A percentile compares a stretch with the other conserved stretches of the same genome.
Conservation (phyloP, 2,888 invertebrate genomes). For the Melitaea athalia region DNA sequence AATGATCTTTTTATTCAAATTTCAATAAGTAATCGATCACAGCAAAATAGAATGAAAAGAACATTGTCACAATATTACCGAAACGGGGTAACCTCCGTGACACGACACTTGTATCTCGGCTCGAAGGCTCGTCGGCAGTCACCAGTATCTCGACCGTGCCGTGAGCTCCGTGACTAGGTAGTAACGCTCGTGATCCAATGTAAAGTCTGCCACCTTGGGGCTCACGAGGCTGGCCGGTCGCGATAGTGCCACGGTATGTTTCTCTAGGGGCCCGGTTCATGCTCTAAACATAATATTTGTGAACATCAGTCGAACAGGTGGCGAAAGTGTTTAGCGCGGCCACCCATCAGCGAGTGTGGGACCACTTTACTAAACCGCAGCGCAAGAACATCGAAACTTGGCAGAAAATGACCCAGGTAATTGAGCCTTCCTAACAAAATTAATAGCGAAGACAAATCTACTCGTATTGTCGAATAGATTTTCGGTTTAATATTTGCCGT, state of each 20-base stretch:
- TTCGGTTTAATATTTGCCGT: background rate
- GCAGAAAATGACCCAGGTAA: constrained; percentile 97
- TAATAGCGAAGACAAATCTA: constrained; percentile 8
- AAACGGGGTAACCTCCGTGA: constrained; percentile 12
- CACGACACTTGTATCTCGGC: constrained; percentile 26
- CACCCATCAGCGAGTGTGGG: constrained; percentile 99
- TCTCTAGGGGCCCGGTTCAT: constrained; percentile 55
- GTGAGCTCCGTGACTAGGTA: constrained; percentile 48
- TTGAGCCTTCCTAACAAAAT: constrained; percentile 27
- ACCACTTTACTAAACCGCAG: constrained; percentile 99
- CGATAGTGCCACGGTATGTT: constrained; percentile 71
- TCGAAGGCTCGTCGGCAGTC: constrained; percentile 10
- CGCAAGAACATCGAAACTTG: constrained; percentile 99
- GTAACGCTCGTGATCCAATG: constrained; percentile 43
- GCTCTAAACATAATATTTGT: constrained; percentile 74
- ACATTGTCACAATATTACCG: constrained; percentile 35
- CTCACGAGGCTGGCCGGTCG: constrained; percentile 57
- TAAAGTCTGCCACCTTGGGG: constrained; percentile 49
- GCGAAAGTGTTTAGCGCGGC: constrained; percentile 98
- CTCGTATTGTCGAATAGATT: constrained; percentile 7
- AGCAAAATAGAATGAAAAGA: constrained; percentile 33
- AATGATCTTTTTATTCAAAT: constrained; percentile 31
- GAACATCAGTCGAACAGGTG: constrained; percentile 97
- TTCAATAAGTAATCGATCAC: background rate
- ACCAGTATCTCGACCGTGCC: constrained; percentile 1